Evolutionary conservation across 1,140 invertebrate genomes (phyloP), one percentile per base, ranked within the genome.

Genomic region (Thaumatotibia leucotreta): DNA sequence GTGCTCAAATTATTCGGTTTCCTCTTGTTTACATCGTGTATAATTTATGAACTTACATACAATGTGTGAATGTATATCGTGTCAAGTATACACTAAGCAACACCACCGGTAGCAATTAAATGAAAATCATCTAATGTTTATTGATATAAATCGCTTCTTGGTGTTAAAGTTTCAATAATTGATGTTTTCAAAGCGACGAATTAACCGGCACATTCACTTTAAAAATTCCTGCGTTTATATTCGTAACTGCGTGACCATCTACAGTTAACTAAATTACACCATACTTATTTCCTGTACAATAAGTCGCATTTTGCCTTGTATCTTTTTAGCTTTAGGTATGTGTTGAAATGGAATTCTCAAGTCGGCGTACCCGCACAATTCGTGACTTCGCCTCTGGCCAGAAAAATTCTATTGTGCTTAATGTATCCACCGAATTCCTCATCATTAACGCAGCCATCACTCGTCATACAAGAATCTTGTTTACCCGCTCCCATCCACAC

Each of bases 361-460:
- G 71, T 68, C 73, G 69, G 70, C 75, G 73, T 79, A 75, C 72
- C 67, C 62, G 45, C 64, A 73, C 77, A 45, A 45, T 45, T 82
- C 79, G 80, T 80, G 80, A 79, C 79, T 84, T 69, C 81, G 82
- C 79, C 82, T 83, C 82, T 67, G 74, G 77, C 76, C 79, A 84
- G 80, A 88, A 88, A 89, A 88, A 89, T 88, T 89, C 85, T 89
- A 83, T 86, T 88, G 85, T 89, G 83, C 80, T 82, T 84, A 81
- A 81, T 82, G 82, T 87, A 58, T 58, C 52, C 24, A 89, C 85
- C 81, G 79, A 89, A 89, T 89, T 84, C 85, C 80, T 76, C 80
- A 82, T 83, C 77, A 84, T 86, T 82, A 84, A 82, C 77, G 76
- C 72, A 74, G 72, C 67, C 78, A 81, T 75, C 70, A 76, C 69